phyloP scores from a whole-genome alignment of 2,888 invertebrate genomes.

The Metalampra italica region DNA sequence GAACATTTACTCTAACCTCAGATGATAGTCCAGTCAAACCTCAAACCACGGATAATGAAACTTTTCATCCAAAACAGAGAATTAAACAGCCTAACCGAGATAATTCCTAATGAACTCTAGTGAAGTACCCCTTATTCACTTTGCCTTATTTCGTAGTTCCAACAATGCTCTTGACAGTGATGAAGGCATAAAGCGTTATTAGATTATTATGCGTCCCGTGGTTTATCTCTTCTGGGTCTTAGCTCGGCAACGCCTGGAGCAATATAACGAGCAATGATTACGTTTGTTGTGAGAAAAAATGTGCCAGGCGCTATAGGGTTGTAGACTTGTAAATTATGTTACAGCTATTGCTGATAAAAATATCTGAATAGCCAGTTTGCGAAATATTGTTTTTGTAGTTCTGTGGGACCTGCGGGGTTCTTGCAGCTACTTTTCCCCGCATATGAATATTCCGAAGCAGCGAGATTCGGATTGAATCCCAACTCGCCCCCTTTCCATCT shows the following conservation, averaged over 20 bases:
- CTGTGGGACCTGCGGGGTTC: too few relatives aligned
- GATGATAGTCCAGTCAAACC: too few relatives aligned
- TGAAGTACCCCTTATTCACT: background rate
- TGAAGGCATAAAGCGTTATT: background rate
- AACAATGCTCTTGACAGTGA: constrained; percentile 2
- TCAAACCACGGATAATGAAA: too few relatives aligned
- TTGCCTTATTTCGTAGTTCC: background rate
- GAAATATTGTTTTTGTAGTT: too few relatives aligned
- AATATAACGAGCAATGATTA: background rate
- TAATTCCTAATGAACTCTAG: background rate
- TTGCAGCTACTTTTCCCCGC: too few relatives aligned
- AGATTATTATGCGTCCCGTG: background rate
- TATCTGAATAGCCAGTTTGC: too few relatives aligned
- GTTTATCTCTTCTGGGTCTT: background rate
- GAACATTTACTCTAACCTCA: too few relatives aligned
- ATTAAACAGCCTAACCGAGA: background rate
- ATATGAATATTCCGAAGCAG: too few relatives aligned
- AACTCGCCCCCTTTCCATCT: too few relatives aligned
- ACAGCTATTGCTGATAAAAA: too few relatives aligned
- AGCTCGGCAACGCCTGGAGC: background rate
- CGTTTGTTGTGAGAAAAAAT: background rate
- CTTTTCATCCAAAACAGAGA: too few relatives aligned
- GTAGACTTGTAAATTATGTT: background rate
- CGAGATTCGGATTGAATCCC: too few relatives aligned
- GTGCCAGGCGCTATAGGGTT: background rate